These are phyloP conservation scores for Arnoldichthys spilopterus DNA, from an alignment of 2,797 vertebrate species.

Conservation along the genomic window DNA sequence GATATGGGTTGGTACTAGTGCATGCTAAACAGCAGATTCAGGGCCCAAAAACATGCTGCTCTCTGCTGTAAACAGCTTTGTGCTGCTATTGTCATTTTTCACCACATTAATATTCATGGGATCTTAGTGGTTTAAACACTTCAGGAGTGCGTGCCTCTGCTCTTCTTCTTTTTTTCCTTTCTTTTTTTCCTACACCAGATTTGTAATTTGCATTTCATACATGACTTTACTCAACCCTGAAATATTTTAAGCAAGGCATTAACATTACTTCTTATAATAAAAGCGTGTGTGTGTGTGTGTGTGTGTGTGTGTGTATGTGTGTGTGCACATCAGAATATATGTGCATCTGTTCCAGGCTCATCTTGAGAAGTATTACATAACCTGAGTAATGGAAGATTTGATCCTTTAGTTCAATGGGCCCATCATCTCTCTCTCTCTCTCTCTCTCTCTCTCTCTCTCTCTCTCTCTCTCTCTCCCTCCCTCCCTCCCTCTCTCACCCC, in stretches of 20 bases:
- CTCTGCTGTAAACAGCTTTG: slow-evolving; percentile 79
- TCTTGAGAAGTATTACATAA: slow-evolving; percentile 56
- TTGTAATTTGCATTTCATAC: slow-evolving; percentile 65
- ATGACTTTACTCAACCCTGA: slow-evolving; percentile 60
- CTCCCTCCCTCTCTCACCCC: slow-evolving; percentile 1
- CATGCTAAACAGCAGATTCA: slow-evolving; percentile 74
- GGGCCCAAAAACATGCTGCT: slow-evolving; percentile 71
- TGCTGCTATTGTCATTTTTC: slow-evolving; percentile 80
- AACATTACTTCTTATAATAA: slow-evolving; percentile 51
- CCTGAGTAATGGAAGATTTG: slow-evolving; percentile 48
- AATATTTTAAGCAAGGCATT: slow-evolving; percentile 61
- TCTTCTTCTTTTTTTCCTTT: slow-evolving; percentile 55
- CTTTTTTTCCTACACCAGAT: slow-evolving; percentile 54
- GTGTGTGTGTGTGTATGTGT: slow-evolving; percentile 7
- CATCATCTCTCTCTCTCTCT: slow-evolving; percentile 58
- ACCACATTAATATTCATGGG: slow-evolving; percentile 81
- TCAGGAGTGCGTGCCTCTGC: slow-evolving; percentile 62
- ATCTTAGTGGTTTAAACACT: slow-evolving; percentile 76
- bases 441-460: slow-evolving; percentile 50
- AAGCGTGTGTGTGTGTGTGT: slow-evolving; percentile 20
- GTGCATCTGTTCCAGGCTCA: slow-evolving; percentile 34
- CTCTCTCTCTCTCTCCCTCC: not conserved
- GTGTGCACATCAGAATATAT: not conserved
- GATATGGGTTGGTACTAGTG: slow-evolving; percentile 70
- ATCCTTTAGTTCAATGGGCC: slow-evolving; percentile 32